Evolutionary conservation across 2,113 vertebrate genomes (phyloP).

Genomic region (Nibea coibor): DNA sequence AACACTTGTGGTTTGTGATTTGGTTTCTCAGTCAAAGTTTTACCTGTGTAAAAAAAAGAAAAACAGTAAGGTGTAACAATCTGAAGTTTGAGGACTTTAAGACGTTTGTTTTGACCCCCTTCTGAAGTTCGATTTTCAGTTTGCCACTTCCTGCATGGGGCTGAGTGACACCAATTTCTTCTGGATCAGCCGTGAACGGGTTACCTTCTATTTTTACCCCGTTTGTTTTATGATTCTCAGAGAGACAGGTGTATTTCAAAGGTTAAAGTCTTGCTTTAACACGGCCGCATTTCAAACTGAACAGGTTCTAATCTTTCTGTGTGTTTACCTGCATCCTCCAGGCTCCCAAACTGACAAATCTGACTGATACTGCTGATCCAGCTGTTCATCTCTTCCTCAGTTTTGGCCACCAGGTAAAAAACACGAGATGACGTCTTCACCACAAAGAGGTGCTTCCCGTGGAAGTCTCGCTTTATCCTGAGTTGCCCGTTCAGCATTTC

Average conservation of each 20-base stretch:
- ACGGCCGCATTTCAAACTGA: not conserved
- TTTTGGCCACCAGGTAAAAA: slow-evolving; percentile 98
- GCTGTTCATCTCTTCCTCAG: slow-evolving; percentile 94
- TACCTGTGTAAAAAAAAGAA: too few species aligned
- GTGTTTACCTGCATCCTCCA: slow-evolving; percentile 89
- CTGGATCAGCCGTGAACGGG: not conserved
- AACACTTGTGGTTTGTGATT: not conserved
- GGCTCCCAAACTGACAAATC: slow-evolving; percentile 91
- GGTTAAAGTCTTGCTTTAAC: not conserved
- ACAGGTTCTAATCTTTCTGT: not conserved
- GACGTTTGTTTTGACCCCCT: slow-evolving; percentile 4
- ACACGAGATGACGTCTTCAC: slow-evolving; percentile 92
- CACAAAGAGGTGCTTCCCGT: slow-evolving; percentile 93
- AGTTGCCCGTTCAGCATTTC: slow-evolving; percentile 87
- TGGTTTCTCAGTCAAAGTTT: not conserved
- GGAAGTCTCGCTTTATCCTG: slow-evolving; percentile 90
- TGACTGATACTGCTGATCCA: slow-evolving; percentile 95
- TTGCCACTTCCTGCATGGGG: slow-evolving; percentile 37
- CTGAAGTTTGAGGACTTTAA: not conserved
- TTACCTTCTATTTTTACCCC: not conserved
- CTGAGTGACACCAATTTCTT: not conserved
- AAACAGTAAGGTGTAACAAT: not conserved
- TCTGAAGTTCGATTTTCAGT: slow-evolving; percentile 1
- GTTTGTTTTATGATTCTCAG: not conserved
- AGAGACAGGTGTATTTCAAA: not conserved